Evolutionary conservation across 2,113 vertebrate genomes (phyloP).

Genomic region (Tursiops truncatus): DNA sequence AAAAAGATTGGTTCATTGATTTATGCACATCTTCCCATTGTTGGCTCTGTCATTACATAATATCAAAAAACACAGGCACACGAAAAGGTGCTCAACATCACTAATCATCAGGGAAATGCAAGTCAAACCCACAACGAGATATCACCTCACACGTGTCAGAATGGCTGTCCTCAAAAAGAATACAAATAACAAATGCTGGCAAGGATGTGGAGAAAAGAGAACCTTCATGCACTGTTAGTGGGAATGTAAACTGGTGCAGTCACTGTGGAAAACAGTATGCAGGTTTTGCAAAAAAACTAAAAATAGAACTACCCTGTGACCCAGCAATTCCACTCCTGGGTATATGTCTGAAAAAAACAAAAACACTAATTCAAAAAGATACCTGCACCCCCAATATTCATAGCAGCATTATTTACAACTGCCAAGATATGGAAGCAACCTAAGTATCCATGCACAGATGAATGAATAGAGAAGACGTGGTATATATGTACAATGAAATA

Average conservation of each 20-base stretch:
- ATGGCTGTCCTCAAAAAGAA: no score
- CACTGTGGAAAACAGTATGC: not conserved
- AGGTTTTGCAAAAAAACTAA: no score
- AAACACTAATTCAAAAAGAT: not conserved
- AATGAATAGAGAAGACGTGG: no score
- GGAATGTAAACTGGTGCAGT: not conserved
- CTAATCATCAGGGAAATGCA: no score
- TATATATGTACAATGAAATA: no score
- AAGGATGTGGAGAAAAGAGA: not conserved
- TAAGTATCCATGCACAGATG: no score
- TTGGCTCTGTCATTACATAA: not conserved
- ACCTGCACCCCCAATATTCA: not conserved
- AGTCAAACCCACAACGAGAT: no score
- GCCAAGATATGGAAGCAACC: no score
- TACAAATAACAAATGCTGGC: no score
- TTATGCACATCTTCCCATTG: not conserved
- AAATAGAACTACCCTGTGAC: not conserved
- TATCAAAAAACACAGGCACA: not conserved
- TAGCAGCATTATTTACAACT: no score
- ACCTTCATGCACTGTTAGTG: not conserved
- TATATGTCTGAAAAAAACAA: not conserved
- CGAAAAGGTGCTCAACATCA: no score
- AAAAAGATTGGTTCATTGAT: not conserved
- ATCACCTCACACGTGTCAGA: no score
- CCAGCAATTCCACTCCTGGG: not conserved